Evolutionary conservation across 2,113 vertebrate species (phyloP), one percentile per base, ranked within the genome.

Genomic region (Edolisoma coerulescens): DNA sequence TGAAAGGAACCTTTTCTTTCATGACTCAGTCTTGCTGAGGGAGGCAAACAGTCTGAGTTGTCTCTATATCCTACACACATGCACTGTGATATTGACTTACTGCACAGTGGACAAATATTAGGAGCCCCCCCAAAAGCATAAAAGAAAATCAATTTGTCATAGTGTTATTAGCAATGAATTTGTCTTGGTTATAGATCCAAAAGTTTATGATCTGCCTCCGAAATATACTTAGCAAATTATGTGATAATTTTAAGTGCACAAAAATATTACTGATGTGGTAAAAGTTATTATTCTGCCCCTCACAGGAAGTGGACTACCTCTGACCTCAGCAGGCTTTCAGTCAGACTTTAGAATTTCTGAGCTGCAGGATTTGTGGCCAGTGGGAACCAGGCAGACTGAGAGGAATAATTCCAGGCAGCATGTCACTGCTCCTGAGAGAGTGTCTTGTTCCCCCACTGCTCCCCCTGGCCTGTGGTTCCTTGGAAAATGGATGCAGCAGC

Each of bases 191-290:
- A 61, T 14, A 69, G 28, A 87, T 60, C 50, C 32, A 85, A n/a
- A 90, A 90, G 32, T 5, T 83, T 28, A 90, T 27, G 4, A 79
- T 16, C 35, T 81, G 32, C 45, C 30, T 84, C 64, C 44, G 57
- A 76, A 94, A 87, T 33, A 45, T 41, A 45, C 49, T 78, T 64
- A 53, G 32, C 26, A 84, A 95, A 87, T 73, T 65, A 68, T 27
- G 13, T 50, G 20, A 23, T 13, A n/a, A 93, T 42, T 89, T 79
- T 59, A 84, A 81, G 22, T 30, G 28, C 24, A 70, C 11, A 59
- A 49, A 85, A 85, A 17, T 44, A 89, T 53, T 69, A 44, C n/a
- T 44, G 32, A 16, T 56, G 49, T 61, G 26, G 26, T 73, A 61
- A 60, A 93, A 69, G 28, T 13, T 28, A 45, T 35, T 21, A 21